These are phyloP conservation scores for Heliocidaris erythrogramma DNA, from an alignment of 35 echinoderm and acorn worm genomes.

Conservation along the genomic window DNA sequence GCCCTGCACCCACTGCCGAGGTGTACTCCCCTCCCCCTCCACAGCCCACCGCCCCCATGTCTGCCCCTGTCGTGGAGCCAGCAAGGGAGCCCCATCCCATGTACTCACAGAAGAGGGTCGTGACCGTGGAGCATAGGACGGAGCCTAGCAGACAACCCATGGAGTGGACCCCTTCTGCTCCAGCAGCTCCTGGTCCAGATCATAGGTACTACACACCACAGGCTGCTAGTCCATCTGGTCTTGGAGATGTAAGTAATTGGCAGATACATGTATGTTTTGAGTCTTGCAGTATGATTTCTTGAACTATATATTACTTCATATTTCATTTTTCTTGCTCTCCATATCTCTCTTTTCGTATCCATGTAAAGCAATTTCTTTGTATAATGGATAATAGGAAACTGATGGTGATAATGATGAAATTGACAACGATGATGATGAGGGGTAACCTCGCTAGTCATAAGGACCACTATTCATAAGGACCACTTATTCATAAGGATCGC, in stretches of 20 bases:
- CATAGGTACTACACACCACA: background rate
- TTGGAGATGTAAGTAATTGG: background rate
- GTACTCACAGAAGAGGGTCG: slow-evolving; percentile 14
- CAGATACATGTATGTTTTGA: too few relatives aligned
- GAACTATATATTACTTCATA: background rate
- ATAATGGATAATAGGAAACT: background rate
- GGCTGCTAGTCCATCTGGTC: background rate
- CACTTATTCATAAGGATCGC: too few relatives aligned
- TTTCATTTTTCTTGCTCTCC: background rate
- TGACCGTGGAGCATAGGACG: background rate
- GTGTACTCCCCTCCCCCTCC: slow-evolving; percentile 14
- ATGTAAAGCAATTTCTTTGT: background rate
- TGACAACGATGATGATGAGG: background rate
- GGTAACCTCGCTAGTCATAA: too few relatives aligned
- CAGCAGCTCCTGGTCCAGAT: background rate
- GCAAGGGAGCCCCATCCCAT: slow-evolving; percentile 12
- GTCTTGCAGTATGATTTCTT: background rate
- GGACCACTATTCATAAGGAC: too few relatives aligned
- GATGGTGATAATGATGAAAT: background rate
- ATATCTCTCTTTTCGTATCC: background rate
- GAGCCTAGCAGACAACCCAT: background rate
- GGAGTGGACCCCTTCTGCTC: background rate
- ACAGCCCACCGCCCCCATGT: background rate
- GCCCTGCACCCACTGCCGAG: background rate
- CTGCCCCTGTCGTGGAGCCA: background rate